A percentile compares a stretch with the other conserved stretches of the same genome.
phyloP scores from a whole-genome alignment of 1,140 invertebrate species.

The Trissolcus basalis region DNA sequence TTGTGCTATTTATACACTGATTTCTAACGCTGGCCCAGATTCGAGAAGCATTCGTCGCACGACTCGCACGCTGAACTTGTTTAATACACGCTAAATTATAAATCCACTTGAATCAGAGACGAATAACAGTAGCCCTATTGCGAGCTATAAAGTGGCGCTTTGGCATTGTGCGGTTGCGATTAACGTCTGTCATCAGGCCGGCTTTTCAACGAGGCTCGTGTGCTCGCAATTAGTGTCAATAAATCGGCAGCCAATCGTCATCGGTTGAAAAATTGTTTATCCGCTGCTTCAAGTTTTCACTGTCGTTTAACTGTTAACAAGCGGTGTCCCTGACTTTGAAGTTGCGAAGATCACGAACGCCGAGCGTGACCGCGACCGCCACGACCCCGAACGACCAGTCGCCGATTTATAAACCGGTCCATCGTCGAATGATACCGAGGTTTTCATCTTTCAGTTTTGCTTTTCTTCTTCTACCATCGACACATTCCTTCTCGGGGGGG shows the following conservation, averaged over 20 bases:
- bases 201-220: no score
- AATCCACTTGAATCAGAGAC: conserved; percentile 15
- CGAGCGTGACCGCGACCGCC: conserved; percentile 33
- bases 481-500: no score
- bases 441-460: conserved; percentile 8
- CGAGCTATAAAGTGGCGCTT: not conserved
- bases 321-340: conserved; percentile 44
- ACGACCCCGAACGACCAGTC: conserved; percentile 28
- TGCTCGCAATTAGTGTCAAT: not conserved
- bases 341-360: conserved; percentile 40
- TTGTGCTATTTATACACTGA: conserved; percentile 69
- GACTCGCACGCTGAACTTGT: conserved; percentile 36
- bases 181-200: no score
- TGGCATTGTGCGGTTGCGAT: no score
- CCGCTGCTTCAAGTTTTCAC: no score
- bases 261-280: not conserved
- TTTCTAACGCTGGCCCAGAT: conserved; percentile 69
- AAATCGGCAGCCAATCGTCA: not conserved
- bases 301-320: not conserved
- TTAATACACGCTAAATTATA: not conserved
- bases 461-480: not conserved
- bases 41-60: conserved; percentile 63
- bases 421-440: conserved; percentile 33
- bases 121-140: not conserved
- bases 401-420: conserved; percentile 31